Base-by-base conservation (phyloP, 2,113 vertebrate species). In the Triplophysa dalaica region DNA sequence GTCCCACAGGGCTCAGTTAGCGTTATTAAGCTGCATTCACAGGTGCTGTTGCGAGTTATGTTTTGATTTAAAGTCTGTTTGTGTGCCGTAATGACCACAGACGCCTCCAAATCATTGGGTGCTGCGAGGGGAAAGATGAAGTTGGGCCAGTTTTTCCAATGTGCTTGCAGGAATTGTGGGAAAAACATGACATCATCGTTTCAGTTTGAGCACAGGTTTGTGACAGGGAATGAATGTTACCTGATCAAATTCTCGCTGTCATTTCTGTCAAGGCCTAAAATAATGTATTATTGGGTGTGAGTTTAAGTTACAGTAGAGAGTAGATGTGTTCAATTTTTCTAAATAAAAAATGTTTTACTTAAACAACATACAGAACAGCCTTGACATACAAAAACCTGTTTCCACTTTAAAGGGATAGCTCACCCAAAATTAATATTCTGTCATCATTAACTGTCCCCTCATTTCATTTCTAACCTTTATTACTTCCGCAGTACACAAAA, bases 21-120 rank as follows among this genome's bases (percentile, higher is more conserved):
- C 8, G 1, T 7, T 66, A 38, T 64, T 65, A 54, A 54, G 19
- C 9, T 29, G 3, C 2, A 22, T 74, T 80, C 64, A 43, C 78
- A 80, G 78, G 50, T 74, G 33, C 63, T 52, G 61, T 21, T 21
- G 9, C 24, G 22, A 29, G 21, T 48, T 24, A 2, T 2, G 11
- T 80, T 58, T 45, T 67, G 21, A 74, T 60, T 75, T 50, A 60
- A 66, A 56, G 29, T 65, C 72, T 73, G 78, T 72, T 80, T 66
- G 69, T 83, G 81, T 84, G 82, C 78, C 76, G 80, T 87, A 84
- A 89, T 87, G 85, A 83, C 81, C 75, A 72, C 83, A 85, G 82
- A 74, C 64, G 66, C 61, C 65, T 76, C 41, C 22, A 45, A 65
- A 73, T 41, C 54, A 54, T 8, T 13, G 52, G 29, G 38, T 80